Conservation (phyloP, 1,140 invertebrate genomes). For the Leptestheria dahalacensis region DNA sequence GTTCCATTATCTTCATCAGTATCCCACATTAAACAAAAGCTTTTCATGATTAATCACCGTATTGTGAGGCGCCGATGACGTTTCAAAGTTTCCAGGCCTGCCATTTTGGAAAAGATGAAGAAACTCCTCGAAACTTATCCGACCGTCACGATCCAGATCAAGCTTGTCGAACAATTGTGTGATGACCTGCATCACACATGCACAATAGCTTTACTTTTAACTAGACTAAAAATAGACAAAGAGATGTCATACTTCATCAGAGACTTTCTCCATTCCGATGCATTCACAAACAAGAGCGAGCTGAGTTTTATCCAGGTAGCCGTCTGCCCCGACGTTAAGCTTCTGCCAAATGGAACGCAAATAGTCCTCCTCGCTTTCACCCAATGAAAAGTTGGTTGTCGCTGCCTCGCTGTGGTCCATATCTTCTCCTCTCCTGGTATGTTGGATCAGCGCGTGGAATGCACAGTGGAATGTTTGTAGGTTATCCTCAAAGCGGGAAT, state of each 20-base stretch:
- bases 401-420: slow-evolving; percentile 14
- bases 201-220: background rate
- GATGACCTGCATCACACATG: slow-evolving; percentile 31
- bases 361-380: slow-evolving; percentile 28
- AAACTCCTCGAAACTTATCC: slow-evolving; percentile 51
- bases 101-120: slow-evolving; percentile 41
- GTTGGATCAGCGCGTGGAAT: too few species aligned
- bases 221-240: background rate
- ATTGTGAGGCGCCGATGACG: background rate
- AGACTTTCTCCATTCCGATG: slow-evolving; percentile 43
- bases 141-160: slow-evolving; percentile 43
- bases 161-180: slow-evolving; percentile 48
- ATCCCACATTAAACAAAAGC: too few species aligned
- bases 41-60: background rate
- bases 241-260: slow-evolving; percentile 37
- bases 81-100: slow-evolving; percentile 14
- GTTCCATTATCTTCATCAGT: too few species aligned
- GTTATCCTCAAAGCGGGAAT: too few species aligned
- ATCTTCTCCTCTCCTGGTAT: too few species aligned
- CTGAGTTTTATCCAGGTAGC: slow-evolving; percentile 40
- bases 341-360: slow-evolving; percentile 40
- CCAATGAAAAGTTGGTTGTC: background rate
- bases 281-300: slow-evolving; percentile 41
- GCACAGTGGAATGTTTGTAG: too few species aligned
- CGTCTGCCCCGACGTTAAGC: slow-evolving; percentile 41